Evolutionary conservation across 2,888 invertebrate genomes (phyloP).

Genomic region (Ceriagrion tenellum): DNA sequence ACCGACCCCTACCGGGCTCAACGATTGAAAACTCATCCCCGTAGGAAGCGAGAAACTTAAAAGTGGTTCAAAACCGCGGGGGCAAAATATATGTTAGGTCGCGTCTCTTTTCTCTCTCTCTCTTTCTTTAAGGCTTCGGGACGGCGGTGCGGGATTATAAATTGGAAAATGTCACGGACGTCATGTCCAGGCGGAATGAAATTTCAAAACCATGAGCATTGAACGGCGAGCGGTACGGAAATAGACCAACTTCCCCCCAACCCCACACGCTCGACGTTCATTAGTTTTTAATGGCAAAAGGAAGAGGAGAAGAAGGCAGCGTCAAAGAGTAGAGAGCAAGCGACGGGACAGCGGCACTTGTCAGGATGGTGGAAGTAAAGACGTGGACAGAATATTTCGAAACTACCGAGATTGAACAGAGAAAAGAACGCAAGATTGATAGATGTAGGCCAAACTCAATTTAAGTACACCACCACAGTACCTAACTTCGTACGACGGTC

Average conservation of each 20-base stretch:
- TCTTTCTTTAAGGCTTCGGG: background rate
- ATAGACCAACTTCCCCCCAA: background rate
- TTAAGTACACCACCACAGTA: too few species aligned
- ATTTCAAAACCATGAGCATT: conserved; percentile 22
- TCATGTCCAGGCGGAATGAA: conserved; percentile 18
- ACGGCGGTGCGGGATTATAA: background rate
- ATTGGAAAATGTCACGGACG: background rate
- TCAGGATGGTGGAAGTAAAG: background rate
- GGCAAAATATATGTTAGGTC: background rate
- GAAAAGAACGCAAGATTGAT: too few species aligned
- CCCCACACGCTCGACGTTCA: background rate
- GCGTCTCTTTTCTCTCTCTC: background rate
- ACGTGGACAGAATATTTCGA: background rate
- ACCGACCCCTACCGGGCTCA: background rate
- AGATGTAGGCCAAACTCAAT: too few species aligned
- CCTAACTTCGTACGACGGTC: too few species aligned
- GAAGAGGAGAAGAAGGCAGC: background rate
- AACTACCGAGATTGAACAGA: too few species aligned
- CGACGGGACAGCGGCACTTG: background rate
- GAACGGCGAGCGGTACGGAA: background rate
- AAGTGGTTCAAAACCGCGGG: background rate
- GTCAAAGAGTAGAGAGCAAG: background rate
- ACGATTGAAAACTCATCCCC: background rate
- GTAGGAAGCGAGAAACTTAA: background rate
- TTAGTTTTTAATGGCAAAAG: conserved; percentile 55